phyloP scores from a whole-genome alignment of 2,888 invertebrate species.

The Pristionchus fissidentatus region DNA sequence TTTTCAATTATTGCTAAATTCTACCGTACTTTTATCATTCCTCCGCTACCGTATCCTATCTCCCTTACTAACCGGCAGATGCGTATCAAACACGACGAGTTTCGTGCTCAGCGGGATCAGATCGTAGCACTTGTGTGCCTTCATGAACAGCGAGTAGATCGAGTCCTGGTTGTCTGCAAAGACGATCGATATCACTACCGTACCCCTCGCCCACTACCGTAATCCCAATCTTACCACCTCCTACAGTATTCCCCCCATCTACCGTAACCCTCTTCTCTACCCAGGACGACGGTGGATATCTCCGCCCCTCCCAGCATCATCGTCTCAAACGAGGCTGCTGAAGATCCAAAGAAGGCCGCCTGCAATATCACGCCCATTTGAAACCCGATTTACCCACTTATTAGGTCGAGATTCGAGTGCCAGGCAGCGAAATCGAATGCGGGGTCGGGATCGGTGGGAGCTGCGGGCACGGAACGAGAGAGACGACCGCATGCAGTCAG shows the following conservation, averaged over 20 bases:
- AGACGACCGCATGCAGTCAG: conserved; percentile 30
- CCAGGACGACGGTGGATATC: conserved; percentile 72
- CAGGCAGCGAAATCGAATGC: conserved; percentile 74
- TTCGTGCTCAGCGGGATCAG: conserved; percentile 99
- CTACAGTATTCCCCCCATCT: neutral
- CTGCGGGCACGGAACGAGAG: conserved; percentile 38
- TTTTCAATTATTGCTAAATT: neutral
- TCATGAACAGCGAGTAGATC: conserved; percentile 85
- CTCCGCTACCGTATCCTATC: too few species aligned
- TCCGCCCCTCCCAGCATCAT: conserved; percentile 65
- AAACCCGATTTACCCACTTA: conserved; percentile 46
- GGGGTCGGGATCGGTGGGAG: conserved; percentile 59
- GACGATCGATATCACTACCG: conserved; percentile 51
- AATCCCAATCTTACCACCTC: neutral
- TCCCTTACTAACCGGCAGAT: conserved; percentile 84
- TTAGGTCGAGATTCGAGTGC: conserved; percentile 64
- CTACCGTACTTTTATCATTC: neutral
- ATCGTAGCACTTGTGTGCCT: conserved; percentile 99
- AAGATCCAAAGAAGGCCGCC: conserved; percentile 59
- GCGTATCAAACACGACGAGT: conserved; percentile 98
- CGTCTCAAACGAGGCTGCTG: conserved; percentile 59
- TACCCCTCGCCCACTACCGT: neutral
- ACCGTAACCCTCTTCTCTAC: conserved; percentile 49
- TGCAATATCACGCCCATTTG: conserved; percentile 50
- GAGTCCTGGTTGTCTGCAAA: conserved; percentile 75